Evolutionary conservation across 2,888 invertebrate species (phyloP).

Genomic region (Campoletis raptor): DNA sequence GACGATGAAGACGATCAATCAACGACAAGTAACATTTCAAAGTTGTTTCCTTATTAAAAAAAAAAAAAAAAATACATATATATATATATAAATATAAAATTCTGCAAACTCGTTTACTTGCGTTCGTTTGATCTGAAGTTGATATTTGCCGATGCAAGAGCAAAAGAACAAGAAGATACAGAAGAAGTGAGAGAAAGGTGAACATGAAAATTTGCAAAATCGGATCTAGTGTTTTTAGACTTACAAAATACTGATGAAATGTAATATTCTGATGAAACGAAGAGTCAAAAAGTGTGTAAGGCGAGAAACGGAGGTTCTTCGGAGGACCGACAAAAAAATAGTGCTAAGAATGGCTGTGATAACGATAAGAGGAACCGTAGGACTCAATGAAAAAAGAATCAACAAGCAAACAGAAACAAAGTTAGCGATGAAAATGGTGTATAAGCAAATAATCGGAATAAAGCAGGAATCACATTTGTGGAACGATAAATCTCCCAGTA

Average conservation of each 20-base stretch:
- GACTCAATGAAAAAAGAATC: conserved; percentile 33
- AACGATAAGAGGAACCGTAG: conserved; percentile 75
- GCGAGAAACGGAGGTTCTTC: conserved; percentile 51
- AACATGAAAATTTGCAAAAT: conserved; percentile 32
- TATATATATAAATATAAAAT: not conserved
- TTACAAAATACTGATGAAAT: conserved; percentile 33
- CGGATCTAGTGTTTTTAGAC: not conserved
- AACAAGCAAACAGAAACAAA: conserved; percentile 32
- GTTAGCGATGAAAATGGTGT: conserved; percentile 42
- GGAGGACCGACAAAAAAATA: conserved; percentile 66
- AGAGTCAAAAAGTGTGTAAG: conserved; percentile 70
- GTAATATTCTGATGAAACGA: conserved; percentile 62
- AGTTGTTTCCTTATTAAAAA: not conserved
- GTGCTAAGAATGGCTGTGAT: conserved; percentile 82
- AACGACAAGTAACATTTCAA: conserved; percentile 14
- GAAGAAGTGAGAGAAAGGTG: conserved; percentile 7
- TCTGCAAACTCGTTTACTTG: not conserved
- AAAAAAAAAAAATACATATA: not conserved
- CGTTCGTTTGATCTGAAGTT: not conserved
- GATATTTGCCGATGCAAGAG: conserved; percentile 23
- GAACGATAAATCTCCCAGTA: conserved; percentile 66
- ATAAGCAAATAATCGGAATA: conserved; percentile 18
- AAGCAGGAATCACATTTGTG: conserved; percentile 9
- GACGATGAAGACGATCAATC: conserved; percentile 20
- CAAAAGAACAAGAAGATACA: not conserved